Base-by-base conservation (phyloP, 2,888 invertebrate species). In the Phyto melanocephala region DNA sequence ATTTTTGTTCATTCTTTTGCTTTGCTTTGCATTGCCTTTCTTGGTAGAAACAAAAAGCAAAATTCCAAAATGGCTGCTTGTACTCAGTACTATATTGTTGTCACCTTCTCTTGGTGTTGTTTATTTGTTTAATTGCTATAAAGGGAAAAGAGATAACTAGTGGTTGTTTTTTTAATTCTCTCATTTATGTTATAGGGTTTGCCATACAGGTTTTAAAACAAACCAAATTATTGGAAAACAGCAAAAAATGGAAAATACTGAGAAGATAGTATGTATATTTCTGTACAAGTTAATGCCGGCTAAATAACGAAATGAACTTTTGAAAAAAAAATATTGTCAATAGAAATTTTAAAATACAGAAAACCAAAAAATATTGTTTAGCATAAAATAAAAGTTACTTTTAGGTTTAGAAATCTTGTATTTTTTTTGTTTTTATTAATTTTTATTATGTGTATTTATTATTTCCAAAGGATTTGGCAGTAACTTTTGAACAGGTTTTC, bases 51-150 rank as follows among this genome's bases (percentile, higher is more conserved):
- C 72, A 72, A 60, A 56, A 71, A 47, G 28, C 28, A 71, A 58
- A 60, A 28, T 72, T 74, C 62, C 72, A 74, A 80, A 80, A 80
- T 80, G 79, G 79, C 79, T 71, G 67, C 79, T 72, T 28, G 13
- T 2, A 15, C 24, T 10, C 24, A 17, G 6, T 7, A 33, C 13
- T 28, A 11, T 68, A 54, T 15, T 24, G 60, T 67, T 52, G 22
- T 79, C 58, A 42, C 67, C 42, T 35, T 52, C 78, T 45, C 15
- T 37, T 74, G 67, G 0, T 6, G 13, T 62, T 68, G 74, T 74
- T 74, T 67, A 58, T 52, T n/a, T 13, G 24, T 37, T 52, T 20
- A 2, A 1, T 3, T 2, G 13, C n/a, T n/a, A 52, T 60, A 20
- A 37, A 20, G 5, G 1, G 13, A 60, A 72, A 50, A 6, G 79